These are phyloP conservation scores for Sebastes paucispinis DNA, from an alignment of 2,797 vertebrate species.

Conservation along the genomic window DNA sequence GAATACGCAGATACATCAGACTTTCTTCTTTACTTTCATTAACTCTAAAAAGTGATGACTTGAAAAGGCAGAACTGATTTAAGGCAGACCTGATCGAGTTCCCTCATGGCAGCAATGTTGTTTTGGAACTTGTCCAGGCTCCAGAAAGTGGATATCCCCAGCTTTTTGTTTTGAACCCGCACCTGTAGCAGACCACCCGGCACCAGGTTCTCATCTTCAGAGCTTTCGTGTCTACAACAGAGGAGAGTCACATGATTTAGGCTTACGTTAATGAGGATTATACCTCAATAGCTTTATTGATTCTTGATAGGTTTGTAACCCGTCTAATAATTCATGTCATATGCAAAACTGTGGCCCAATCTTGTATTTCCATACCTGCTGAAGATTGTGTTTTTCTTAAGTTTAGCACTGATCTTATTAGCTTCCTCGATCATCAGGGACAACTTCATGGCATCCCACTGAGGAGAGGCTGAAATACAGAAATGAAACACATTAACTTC, in stretches of 20 bases:
- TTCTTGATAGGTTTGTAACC: not conserved
- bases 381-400: conserved; percentile 88
- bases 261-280: not conserved
- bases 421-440: conserved; percentile 97
- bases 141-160: conserved; percentile 93
- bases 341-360: not conserved
- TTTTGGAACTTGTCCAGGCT: conserved; percentile 93
- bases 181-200: conserved; percentile 77
- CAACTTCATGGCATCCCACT: conserved; percentile 93
- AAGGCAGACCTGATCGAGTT: conserved; percentile 88
- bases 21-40: not conserved
- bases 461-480: conserved; percentile 77
- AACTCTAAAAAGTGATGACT: not conserved
- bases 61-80: not conserved
- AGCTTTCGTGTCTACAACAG: conserved; percentile 83
- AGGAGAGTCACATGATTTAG: not conserved
- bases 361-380: conserved; percentile 71
- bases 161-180: conserved; percentile 89
- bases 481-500: conserved; percentile 1
- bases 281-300: not conserved
- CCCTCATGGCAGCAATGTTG: conserved; percentile 92
- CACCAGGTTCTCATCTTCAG: conserved; percentile 62
- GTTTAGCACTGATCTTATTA: conserved; percentile 89
- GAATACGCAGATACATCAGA: not conserved
- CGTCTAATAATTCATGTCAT: not conserved